Percentiles rank a stretch among this genome's conserved stretches.
Evolutionary conservation across 1,140 invertebrate species (phyloP).

Genomic region (Bradynema listronoti): DNA sequence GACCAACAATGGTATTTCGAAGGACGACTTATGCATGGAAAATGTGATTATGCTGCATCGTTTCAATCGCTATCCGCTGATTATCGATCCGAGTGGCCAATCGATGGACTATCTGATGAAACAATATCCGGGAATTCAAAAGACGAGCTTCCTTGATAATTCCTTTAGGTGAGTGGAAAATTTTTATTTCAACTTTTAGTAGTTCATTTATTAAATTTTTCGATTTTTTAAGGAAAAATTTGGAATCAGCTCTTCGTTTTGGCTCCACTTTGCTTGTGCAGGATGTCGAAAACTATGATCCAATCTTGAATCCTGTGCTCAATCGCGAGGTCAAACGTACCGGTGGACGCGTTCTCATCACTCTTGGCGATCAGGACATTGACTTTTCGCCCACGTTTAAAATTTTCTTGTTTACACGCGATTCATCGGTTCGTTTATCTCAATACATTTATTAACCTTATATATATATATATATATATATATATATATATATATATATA

Average conservation of each 20-base stretch:
- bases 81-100: slow-evolving; percentile 97
- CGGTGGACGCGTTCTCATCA: slow-evolving; percentile 91
- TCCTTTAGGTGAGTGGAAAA: slow-evolving; percentile 67
- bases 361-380: slow-evolving; percentile 97
- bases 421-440: slow-evolving; percentile 72
- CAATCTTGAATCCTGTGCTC: slow-evolving; percentile 93
- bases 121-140: slow-evolving; percentile 84
- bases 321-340: slow-evolving; percentile 90
- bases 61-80: slow-evolving; percentile 95
- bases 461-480: too few species aligned
- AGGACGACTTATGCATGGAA: slow-evolving; percentile 95
- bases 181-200: slow-evolving; percentile 3
- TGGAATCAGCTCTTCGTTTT: slow-evolving; percentile 93
- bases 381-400: slow-evolving; percentile 98
- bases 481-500: too few species aligned
- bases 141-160: slow-evolving; percentile 96
- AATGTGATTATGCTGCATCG: slow-evolving; percentile 98
- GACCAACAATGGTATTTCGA: slow-evolving; percentile 90
- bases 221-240: slow-evolving; percentile 73
- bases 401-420: slow-evolving; percentile 93
- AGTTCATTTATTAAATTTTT: background rate
- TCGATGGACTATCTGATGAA: slow-evolving; percentile 82
- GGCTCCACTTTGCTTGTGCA: slow-evolving; percentile 94
- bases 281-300: slow-evolving; percentile 99
- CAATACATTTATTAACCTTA: too few species aligned